phyloP scores from a whole-genome alignment of 2,797 vertebrate genomes.

The Clarias pachynema region DNA sequence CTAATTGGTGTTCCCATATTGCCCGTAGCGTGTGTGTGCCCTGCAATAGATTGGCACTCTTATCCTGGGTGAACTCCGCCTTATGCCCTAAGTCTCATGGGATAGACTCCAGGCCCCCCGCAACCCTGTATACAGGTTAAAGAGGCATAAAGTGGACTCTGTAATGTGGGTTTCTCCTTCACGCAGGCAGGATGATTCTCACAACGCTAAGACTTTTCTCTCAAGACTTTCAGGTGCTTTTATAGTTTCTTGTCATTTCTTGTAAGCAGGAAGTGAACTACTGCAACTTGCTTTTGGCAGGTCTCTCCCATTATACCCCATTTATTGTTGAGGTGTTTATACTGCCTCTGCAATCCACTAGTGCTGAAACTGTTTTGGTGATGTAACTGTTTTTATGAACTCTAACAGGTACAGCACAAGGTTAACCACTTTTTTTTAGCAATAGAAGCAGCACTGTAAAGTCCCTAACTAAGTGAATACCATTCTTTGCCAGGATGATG shows the following conservation, averaged over 20 bases:
- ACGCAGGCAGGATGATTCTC: neutral
- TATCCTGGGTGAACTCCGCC: no score
- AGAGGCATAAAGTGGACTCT: neutral
- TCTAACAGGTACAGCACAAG: neutral
- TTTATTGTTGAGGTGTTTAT: neutral
- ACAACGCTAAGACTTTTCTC: neutral
- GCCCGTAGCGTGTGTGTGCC: no score
- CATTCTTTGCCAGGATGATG: neutral
- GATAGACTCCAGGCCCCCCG: no score
- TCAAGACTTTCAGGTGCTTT: neutral
- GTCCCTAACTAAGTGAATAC: neutral
- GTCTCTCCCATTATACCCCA: neutral
- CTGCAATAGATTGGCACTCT: no score
- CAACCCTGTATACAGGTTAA: no score
- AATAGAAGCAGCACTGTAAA: neutral
- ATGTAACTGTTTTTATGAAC: neutral
- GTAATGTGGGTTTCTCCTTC: neutral
- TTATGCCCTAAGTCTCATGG: no score
- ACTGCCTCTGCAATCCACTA: no score
- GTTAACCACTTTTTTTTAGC: neutral
- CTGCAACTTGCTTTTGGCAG: neutral
- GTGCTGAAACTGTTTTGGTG: neutral
- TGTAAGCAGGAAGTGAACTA: neutral
- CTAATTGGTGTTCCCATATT: no score
- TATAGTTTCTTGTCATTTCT: neutral